These are phyloP conservation scores for Leucozona laternaria DNA, from an alignment of 2,888 invertebrate species.

Conservation along the genomic window DNA sequence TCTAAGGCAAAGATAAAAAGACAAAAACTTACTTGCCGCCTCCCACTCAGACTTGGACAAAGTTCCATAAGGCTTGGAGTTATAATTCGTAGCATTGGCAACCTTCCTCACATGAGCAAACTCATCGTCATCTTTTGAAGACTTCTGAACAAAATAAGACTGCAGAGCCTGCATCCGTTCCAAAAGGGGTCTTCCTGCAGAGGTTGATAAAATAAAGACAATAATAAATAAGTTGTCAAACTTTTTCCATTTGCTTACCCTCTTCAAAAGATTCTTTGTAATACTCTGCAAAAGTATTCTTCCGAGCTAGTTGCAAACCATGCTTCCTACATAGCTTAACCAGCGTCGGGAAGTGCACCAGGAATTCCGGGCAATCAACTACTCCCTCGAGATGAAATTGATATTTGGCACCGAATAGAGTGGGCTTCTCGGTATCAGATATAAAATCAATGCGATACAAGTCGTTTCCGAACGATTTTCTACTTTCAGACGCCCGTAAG, in stretches of 20 bases:
- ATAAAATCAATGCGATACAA: conserved; percentile 90
- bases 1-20: no score
- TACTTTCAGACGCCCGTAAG: conserved; percentile 85
- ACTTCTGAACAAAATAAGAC: conserved; percentile 87
- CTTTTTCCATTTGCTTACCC: conserved; percentile 70
- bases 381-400: conserved; percentile 98
- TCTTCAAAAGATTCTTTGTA: conserved; percentile 84
- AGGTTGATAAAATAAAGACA: conserved; percentile 4
- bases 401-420: conserved; percentile 97
- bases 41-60: conserved; percentile 96
- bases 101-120: conserved; percentile 90
- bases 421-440: conserved; percentile 88
- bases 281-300: conserved; percentile 91
- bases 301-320: conserved; percentile 88
- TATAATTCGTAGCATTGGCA: conserved; percentile 81
- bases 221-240: background rate
- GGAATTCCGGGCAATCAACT: conserved; percentile 99
- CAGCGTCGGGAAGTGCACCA: conserved; percentile 96
- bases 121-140: conserved; percentile 86
- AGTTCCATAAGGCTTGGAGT: conserved; percentile 88
- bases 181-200: conserved; percentile 85
- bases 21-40: conserved; percentile 89
- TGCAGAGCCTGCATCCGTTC: conserved; percentile 92
- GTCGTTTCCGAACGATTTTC: conserved; percentile 90
- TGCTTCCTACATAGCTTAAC: conserved; percentile 89